Base-by-base conservation (phyloP, 2,888 invertebrate genomes). In the Ecdyonurus torrentis region DNA sequence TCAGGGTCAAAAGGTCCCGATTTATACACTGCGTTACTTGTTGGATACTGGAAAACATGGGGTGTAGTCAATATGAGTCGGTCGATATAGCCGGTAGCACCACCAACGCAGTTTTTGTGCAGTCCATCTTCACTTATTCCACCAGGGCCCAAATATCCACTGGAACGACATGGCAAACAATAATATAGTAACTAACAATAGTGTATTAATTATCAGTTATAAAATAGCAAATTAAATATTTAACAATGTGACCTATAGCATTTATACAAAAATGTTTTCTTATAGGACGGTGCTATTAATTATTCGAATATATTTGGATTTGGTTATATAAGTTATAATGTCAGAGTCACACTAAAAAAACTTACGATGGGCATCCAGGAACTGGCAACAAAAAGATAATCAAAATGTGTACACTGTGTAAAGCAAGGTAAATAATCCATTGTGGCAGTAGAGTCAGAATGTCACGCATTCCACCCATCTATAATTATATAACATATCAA, bases 121-220 rank as follows among this genome's bases (percentile, higher is more conserved):
- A 80, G 78, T 69, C 81, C 83, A 69, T 84, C 78, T 62, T 85
- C 84, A 69, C 91, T 89, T 63, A 84, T 79, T 2, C 96, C 97
- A 1, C 96, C 96, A 0, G 96, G 93, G 0, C 96, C 96, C 53
- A 94, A 74, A 72, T 96, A 96, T 0, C 94, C 94, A 18, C 92
- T 91, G 68, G 22, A 63, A 66, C 64, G 62, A 70, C 67, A 71
- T 18, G 50, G 60, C 18, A 58, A 53, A 53, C 52, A 61, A 63
- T n/a, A n/a, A n/a, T n/a, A n/a, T n/a, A n/a, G n/a, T n/a, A n/a
- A n/a, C n/a, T n/a, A n/a, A n/a, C n/a, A n/a, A n/a, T n/a, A n/a
- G n/a, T n/a, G n/a, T n/a, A n/a, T n/a, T n/a, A n/a, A n/a, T n/a
- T n/a, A n/a, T n/a, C n/a, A n/a, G n/a, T n/a, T n/a, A n/a, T n/a